Evolutionary conservation across 92 coral and sea anemone genomes (phyloP), one percentile per base, ranked within the genome.

Genomic region (Pocillopora meandrina): DNA sequence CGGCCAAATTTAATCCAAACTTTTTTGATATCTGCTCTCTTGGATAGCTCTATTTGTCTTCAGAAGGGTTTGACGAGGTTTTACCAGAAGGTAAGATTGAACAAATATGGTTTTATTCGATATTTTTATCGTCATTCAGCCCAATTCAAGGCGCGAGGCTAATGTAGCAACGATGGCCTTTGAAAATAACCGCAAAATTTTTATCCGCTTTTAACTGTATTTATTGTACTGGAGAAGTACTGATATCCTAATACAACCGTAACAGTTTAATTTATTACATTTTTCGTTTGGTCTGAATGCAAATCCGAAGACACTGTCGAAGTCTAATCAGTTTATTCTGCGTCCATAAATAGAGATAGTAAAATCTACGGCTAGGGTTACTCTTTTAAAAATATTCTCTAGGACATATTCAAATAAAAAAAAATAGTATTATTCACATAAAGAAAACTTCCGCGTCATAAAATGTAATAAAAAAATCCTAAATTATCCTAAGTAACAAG

Each of bases 81-180:
- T 81, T 33, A 15, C 10, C 77, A 12, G 34, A 81, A 81, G 85
- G 85, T 81, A 35, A 59, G 77, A 35, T 59, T 34, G 5, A 70
- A 14, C 18, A 59, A 11, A 20, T 9, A 61, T 36, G 57, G 57
- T 61, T 61, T 61, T 76, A 19, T 26, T 21, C 56, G 19, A 10
- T 14, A 10, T 49, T 34, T 4, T 36, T 1, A 14, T 59, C 14
- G 8, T 12, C 62, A 59, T 5, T 14, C 74, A 21, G 12, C 35
- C 12, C 42, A 4, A 12, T 10, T 20, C 55, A 18, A 8, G 1
- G 17, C 56, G 42, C 33, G 9, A 68, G 36, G 33, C 15, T 49
- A 70, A 49, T 26, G 31, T 1, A 18, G 14, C 55, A 70, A 36
- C 74, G 56, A 42, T 42, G 52, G 52, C 52, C 52, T 42, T 42